Conservation (phyloP, 37 sponge, comb jelly and placozoan genomes). For the Halichondria panicea region DNA sequence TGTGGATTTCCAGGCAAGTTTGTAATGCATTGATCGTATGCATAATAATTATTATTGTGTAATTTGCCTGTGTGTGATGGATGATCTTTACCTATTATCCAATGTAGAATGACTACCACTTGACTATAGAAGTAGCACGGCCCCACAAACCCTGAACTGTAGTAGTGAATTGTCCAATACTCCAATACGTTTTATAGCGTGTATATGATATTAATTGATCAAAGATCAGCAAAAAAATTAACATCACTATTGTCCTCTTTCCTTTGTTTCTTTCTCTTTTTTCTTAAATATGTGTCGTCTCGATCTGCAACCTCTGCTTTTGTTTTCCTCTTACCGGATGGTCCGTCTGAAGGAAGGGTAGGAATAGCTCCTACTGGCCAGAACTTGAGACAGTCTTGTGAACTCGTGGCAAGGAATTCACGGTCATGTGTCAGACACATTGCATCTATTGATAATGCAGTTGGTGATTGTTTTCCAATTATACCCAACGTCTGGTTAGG, state of each 20-base stretch:
- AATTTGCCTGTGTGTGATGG: background rate
- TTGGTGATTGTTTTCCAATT: constrained; percentile 41
- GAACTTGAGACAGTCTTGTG: constrained; percentile 58
- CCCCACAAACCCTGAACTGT: too few relatives aligned
- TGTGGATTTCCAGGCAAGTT: constrained; percentile 16
- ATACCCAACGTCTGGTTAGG: constrained; percentile 46
- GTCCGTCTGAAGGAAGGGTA: background rate
- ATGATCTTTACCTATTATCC: too few relatives aligned
- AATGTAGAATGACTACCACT: too few relatives aligned
- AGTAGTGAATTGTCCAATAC: too few relatives aligned
- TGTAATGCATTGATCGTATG: background rate
- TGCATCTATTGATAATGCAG: constrained; percentile 51
- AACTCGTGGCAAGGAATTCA: constrained; percentile 47
- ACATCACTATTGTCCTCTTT: constrained; percentile 8
- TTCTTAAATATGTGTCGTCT: constrained; percentile 4
- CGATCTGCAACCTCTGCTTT: constrained; percentile 17
- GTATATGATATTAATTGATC: too few relatives aligned
- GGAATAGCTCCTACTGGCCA: constrained; percentile 53
- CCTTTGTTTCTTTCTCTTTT: constrained; percentile 31
- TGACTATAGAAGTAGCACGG: too few relatives aligned
- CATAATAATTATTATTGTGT: background rate
- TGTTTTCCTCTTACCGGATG: background rate
- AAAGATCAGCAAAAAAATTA: constrained; percentile 86
- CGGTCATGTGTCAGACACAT: constrained; percentile 55
- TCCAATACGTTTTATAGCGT: too few relatives aligned